Evolutionary conservation across 2,113 vertebrate genomes (phyloP), one percentile per base, ranked within the genome.

Genomic region (Callorhinus ursinus): DNA sequence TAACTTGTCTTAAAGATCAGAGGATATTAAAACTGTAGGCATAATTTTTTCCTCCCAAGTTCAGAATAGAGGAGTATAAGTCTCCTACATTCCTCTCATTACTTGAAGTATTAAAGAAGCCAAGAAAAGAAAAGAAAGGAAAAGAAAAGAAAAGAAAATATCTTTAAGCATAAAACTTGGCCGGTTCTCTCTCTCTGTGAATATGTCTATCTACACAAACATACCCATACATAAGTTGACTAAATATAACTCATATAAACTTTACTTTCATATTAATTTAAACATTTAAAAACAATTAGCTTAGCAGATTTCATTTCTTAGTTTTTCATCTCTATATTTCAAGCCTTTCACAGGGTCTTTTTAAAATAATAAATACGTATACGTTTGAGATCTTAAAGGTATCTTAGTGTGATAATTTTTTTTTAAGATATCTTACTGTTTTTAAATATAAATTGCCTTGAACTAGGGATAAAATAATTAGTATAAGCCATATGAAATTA

Each of bases 251-350:
- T 57, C 26, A 28, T 14, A 63, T 63, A 63, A 39, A 74, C 46
- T 82, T 69, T 83, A 36, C 14, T 63, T 81, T 77, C 42, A 88
- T 89, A 33, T 28, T 61, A 76, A 93, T 72, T 81, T 76, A 80
- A 94, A 95, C 26, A 21, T 51, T 94, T 94, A 76, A 42, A 97
- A 91, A 71, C 7, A 89, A 84, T 94, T 74, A 63, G 15, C 72
- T 94, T 74, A 63, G 26, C 72, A 86, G 33, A 92, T 85, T 97
- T 83, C 12, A 49, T 39, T 90, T 61, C 28, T 86, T 57, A 72
- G 10, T 31, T 77, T 85, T 79, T 92, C 31, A 79, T 49, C 0
- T 72, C 16, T 89, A 8, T 67, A 69, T 67, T 92, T 77, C 49
- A 96, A 72, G 5, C 0, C 4, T 74, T 88, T 79, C 19, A n/a